Base-by-base conservation (phyloP, 2,888 invertebrate species). In the Catocala fraxini region DNA sequence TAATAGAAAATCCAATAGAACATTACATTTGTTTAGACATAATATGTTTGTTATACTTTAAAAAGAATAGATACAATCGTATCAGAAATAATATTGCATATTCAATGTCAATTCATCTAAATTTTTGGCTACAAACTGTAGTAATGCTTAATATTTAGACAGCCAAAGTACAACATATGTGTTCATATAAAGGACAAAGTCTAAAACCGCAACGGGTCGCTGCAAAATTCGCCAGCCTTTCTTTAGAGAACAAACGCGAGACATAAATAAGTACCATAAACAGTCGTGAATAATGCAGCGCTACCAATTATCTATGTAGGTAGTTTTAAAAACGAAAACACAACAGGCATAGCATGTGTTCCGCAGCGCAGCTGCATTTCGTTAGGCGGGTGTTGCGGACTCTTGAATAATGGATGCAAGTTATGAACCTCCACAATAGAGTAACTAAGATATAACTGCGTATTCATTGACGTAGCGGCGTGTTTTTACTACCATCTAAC, bases 331-430 rank as follows among this genome's bases (percentile, higher is more conserved):
- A 15, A 49, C 33, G 59, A 59, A 46, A 70, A 51, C 39, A 48
- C 51, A 62, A 61, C 45, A 55, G 59, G 51, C 46, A 59, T 73
- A 52, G 39, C 47, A 59, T 48, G 52, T 68, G 63, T 61, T 65
- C 49, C 47, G 56, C 52, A 63, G 60, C 47, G 56, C 52, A 63
- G 60, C 55, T 63, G 63, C 51, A 63, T 66, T 66, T 58, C 42
- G 59, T 60, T 66, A 51, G 48, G 45, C 52, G 55, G 42, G 62
- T 66, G 65, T 65, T 56, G 68, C 54, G 51, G 47, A 33, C 57
- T 65, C 13, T 42, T 67, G 70, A 68, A 75, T 75, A 75, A 76
- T 70, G 59, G 52, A 70, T 68, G 65, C 59, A 68, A 68, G 67
- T 73, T 75, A 71, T 69, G 71, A 65, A 64, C 63, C 15, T 61